Conservation (phyloP, 2,888 invertebrate species). For the Nomada goodeniana region DNA sequence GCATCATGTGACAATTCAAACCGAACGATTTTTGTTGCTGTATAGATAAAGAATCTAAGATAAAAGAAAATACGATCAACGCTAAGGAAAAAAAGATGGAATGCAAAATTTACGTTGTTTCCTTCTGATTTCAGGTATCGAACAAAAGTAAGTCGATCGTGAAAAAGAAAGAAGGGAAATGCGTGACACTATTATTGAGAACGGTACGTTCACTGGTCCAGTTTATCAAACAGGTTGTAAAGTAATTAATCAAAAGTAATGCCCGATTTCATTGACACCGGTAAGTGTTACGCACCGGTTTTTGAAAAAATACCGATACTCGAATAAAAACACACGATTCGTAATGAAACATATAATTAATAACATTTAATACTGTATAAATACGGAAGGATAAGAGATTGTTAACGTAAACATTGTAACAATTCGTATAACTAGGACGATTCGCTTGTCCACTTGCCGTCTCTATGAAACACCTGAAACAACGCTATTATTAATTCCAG, state of each 20-base stretch:
- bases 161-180: not conserved
- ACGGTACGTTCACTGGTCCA: not conserved
- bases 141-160: not conserved
- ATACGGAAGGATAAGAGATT: too few species aligned
- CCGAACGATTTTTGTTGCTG: not conserved
- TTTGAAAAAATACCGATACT: not conserved
- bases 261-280: not conserved
- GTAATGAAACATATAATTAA: not conserved
- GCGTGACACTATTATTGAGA: not conserved
- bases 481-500: not conserved
- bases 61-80: not conserved
- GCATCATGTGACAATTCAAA: not conserved
- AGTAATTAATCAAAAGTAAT: not conserved
- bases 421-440: not conserved
- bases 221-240: constrained; percentile 9
- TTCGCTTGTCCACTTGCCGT: not conserved
- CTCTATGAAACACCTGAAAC: not conserved
- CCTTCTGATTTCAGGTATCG: not conserved
- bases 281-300: not conserved
- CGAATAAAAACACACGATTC: too few species aligned
- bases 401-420: too few species aligned
- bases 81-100: not conserved
- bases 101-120: not conserved
- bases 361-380: too few species aligned
- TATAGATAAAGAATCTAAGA: not conserved